Percentiles rank a stretch among this genome's conserved stretches.
These are phyloP conservation scores for Emydura subglobosa DNA, from an alignment of 2,113 vertebrate species.

Conservation along the genomic window DNA sequence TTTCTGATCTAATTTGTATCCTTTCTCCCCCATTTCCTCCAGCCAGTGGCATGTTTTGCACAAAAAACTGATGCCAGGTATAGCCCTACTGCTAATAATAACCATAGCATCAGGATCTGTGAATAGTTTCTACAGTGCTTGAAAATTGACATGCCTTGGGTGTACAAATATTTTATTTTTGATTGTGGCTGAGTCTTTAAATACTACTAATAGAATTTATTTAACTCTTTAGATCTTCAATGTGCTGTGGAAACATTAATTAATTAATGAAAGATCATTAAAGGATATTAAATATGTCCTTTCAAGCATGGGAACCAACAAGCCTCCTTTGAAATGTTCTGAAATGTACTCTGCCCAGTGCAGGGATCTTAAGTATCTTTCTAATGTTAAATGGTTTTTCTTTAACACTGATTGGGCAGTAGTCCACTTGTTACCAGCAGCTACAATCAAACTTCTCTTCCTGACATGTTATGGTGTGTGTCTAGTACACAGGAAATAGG, in stretches of 20 bases:
- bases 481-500: slow-evolving; percentile 77
- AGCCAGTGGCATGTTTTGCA: slow-evolving; percentile 58
- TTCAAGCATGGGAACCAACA: background rate
- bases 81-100: slow-evolving; percentile 75
- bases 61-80: slow-evolving; percentile 66
- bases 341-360: background rate
- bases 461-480: slow-evolving; percentile 65
- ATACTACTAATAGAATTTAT: slow-evolving; percentile 67
- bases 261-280: slow-evolving; percentile 72
- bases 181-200: slow-evolving; percentile 20
- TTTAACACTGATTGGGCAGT: slow-evolving; percentile 26
- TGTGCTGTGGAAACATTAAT: slow-evolving; percentile 59
- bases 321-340: background rate
- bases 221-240: slow-evolving; percentile 66
- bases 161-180: slow-evolving; percentile 55
- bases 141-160: slow-evolving; percentile 69
- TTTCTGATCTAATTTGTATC: slow-evolving; percentile 49
- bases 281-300: slow-evolving; percentile 60
- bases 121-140: slow-evolving; percentile 55
- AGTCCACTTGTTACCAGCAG: slow-evolving; percentile 45
- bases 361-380: slow-evolving; percentile 34
- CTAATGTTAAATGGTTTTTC: slow-evolving; percentile 30
- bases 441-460: slow-evolving; percentile 56
- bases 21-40: slow-evolving; percentile 55
- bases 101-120: slow-evolving; percentile 62